Evolutionary conservation across 2,797 vertebrate genomes (phyloP).

Genomic region (Gila robusta): DNA sequence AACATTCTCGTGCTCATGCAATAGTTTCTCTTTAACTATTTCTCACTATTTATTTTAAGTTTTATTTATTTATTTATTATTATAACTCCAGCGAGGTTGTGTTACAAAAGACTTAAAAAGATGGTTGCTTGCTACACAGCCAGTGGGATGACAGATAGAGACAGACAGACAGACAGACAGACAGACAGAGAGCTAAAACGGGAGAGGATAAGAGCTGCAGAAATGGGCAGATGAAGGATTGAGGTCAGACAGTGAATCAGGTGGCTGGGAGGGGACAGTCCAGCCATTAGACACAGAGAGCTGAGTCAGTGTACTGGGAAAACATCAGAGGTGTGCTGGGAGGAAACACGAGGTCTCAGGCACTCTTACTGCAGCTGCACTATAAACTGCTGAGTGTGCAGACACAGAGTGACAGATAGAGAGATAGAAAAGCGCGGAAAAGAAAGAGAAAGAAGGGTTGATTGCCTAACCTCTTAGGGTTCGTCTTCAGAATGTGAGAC

Average conservation of each 20-base stretch:
- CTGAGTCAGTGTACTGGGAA: conserved; percentile 54
- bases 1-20: too few relatives aligned
- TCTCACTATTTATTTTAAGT: not conserved
- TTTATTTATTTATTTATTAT: not conserved
- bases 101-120: not conserved
- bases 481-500: not conserved
- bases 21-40: too few relatives aligned
- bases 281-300: conserved; percentile 38
- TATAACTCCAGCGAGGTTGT: not conserved
- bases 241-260: conserved; percentile 41
- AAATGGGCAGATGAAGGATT: conserved; percentile 36
- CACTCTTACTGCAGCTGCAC: conserved; percentile 42
- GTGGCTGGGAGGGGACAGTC: conserved; percentile 7
- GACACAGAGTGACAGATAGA: not conserved
- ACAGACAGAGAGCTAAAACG: not conserved
- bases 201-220: not conserved
- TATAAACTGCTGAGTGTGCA: conserved; percentile 55
- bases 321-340: conserved; percentile 29
- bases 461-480: not conserved
- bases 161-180: not conserved
- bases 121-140: conserved; percentile 8
- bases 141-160: not conserved
- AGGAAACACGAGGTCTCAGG: conserved; percentile 2
- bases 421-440: not conserved
- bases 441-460: not conserved